phyloP scores from a whole-genome alignment of 92 coral and sea anemone species.

The Epizoanthus scotinus region DNA sequence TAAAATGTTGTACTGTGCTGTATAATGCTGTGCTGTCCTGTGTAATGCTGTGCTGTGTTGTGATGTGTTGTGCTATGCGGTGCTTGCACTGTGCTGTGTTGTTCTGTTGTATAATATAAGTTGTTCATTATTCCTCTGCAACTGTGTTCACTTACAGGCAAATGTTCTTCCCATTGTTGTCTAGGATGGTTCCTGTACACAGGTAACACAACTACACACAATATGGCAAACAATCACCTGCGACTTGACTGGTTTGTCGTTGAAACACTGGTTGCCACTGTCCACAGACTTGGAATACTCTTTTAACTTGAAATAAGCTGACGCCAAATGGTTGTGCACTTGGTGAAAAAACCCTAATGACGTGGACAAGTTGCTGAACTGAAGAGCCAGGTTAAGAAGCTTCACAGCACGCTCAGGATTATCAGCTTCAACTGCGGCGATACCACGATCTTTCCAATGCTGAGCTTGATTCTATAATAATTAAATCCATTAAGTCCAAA shows the following conservation, averaged over 20 bases:
- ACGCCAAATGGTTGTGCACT: conserved; percentile 62
- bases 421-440: conserved; percentile 39
- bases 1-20: too few relatives aligned
- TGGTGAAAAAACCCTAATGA: conserved; percentile 49
- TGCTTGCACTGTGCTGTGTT: too few relatives aligned
- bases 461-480: conserved; percentile 53
- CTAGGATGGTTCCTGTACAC: background rate
- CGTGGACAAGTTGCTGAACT: conserved; percentile 32
- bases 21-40: too few relatives aligned
- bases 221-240: conserved; percentile 49
- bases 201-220: background rate
- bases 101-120: too few relatives aligned
- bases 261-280: conserved; percentile 70
- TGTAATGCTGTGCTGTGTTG: too few relatives aligned
- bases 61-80: too few relatives aligned
- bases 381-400: conserved; percentile 56
- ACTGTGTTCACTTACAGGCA: background rate
- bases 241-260: conserved; percentile 64
- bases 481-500: background rate
- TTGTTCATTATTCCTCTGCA: too few relatives aligned
- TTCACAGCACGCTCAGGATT: conserved; percentile 58
- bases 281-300: conserved; percentile 61
- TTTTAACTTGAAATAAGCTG: conserved; percentile 61
- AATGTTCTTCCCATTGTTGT: background rate
- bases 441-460: conserved; percentile 62